phyloP scores from a whole-genome alignment of 2,113 vertebrate genomes.

The Psittacus erithacus region DNA sequence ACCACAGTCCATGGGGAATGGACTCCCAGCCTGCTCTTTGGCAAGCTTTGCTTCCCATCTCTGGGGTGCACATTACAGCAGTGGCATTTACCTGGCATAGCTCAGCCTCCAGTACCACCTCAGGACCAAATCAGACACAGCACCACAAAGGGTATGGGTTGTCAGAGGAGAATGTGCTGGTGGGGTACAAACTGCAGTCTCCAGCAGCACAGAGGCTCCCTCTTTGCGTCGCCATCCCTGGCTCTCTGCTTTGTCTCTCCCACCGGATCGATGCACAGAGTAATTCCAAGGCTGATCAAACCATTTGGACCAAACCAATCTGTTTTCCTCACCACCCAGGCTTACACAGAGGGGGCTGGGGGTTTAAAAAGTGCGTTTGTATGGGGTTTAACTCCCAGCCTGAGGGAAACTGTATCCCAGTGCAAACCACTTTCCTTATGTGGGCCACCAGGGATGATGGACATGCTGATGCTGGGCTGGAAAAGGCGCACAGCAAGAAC shows the following conservation, averaged over 20 bases:
- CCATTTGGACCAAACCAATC: not conserved
- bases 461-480: not conserved
- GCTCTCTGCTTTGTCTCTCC: not conserved
- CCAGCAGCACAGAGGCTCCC: not conserved
- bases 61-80: fast-evolving
- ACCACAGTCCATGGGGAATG: not conserved
- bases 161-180: not conserved
- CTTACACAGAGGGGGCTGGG: not conserved
- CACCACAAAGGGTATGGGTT: not conserved
- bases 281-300: not conserved
- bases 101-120: not conserved
- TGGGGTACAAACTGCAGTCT: not conserved
- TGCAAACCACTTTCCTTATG: not conserved
- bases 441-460: not conserved
- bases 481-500: not conserved
- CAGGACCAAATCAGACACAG: not conserved
- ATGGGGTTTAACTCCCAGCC: not conserved
- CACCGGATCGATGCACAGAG: not conserved
- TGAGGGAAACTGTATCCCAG: not conserved
- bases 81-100: not conserved
- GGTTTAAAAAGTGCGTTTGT: not conserved
- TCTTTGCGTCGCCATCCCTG: not conserved
- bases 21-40: not conserved
- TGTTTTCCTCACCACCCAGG: not conserved
- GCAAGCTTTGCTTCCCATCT: not conserved